Percentiles rank a stretch among this genome's conserved stretches.
Conservation (phyloP, 2,888 invertebrate species). For the Apoda limacodes region DNA sequence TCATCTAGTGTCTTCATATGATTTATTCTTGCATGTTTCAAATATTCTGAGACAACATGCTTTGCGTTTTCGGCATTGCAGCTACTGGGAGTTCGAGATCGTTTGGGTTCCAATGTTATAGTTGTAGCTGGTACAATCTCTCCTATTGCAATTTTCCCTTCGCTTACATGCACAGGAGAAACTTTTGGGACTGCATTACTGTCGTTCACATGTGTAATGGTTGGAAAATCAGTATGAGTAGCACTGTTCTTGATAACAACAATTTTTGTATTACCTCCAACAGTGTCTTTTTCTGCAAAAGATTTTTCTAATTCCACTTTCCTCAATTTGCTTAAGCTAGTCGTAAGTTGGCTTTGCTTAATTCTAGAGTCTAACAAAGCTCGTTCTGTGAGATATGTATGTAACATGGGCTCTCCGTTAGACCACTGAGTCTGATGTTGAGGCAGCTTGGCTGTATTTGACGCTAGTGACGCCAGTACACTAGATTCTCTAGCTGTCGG, state of each 20-base stretch:
- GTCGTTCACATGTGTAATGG: slow-evolving; percentile 25
- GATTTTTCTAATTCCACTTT: slow-evolving; percentile 45
- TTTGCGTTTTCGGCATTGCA: slow-evolving; percentile 67
- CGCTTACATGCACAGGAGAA: slow-evolving; percentile 23
- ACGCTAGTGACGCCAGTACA: slow-evolving; percentile 72
- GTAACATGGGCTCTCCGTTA: slow-evolving; percentile 74
- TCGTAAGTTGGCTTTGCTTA: slow-evolving; percentile 73
- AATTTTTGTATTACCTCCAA: slow-evolving; percentile 22
- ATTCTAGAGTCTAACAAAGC: slow-evolving; percentile 78
- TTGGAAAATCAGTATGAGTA: slow-evolving; percentile 22
- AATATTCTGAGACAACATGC: slow-evolving; percentile 74
- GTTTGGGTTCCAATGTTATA: slow-evolving; percentile 30
- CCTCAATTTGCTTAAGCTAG: slow-evolving; percentile 42
- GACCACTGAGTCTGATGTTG: slow-evolving; percentile 67
- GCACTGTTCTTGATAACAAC: slow-evolving; percentile 8
- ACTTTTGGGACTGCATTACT: slow-evolving; percentile 22
- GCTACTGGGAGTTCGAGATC: slow-evolving; percentile 30
- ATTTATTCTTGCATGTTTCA: slow-evolving; percentile 71
- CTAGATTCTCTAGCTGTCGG: slow-evolving; percentile 73
- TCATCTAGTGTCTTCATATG: slow-evolving; percentile 51
- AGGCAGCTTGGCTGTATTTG: slow-evolving; percentile 72
- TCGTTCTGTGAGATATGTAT: slow-evolving; percentile 79
- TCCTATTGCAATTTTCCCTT: slow-evolving; percentile 24
- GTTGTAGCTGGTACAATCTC: slow-evolving; percentile 23
- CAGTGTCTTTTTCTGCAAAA: slow-evolving; percentile 28